phyloP scores from a whole-genome alignment of 2,113 vertebrate genomes.

The Sander vitreus region DNA sequence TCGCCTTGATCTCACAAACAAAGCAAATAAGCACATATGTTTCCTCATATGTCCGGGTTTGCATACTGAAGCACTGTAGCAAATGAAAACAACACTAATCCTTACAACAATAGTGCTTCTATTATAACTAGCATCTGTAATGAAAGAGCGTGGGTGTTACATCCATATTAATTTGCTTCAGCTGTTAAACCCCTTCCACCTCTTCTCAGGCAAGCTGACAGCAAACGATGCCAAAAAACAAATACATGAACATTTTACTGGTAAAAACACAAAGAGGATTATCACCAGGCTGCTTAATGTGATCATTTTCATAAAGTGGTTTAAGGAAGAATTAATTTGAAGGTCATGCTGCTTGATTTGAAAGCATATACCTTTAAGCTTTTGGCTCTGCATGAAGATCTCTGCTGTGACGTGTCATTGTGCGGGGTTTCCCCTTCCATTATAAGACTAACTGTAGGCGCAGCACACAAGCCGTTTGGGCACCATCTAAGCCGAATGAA shows the following conservation, averaged over 20 bases:
- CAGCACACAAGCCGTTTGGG: too few species aligned
- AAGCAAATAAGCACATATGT: too few species aligned
- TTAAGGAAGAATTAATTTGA: slow-evolving; percentile 37
- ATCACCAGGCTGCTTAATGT: background rate
- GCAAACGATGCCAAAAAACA: background rate
- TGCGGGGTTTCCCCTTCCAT: too few species aligned
- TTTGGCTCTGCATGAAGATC: slow-evolving; percentile 3
- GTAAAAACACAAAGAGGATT: slow-evolving; percentile 17
- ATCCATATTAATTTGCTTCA: slow-evolving; percentile 16
- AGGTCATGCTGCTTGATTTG: slow-evolving; percentile 11
- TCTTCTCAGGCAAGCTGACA: slow-evolving; percentile 6
- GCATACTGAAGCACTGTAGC: background rate
- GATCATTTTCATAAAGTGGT: slow-evolving; percentile 12
- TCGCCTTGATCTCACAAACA: too few species aligned
- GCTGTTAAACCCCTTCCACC: slow-evolving; percentile 6
- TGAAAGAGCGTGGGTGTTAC: background rate
- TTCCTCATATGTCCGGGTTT: background rate
- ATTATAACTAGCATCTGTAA: background rate
- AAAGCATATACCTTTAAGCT: slow-evolving; percentile 30
- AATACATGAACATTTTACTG: background rate
- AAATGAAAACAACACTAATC: background rate
- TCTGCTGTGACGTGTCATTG: background rate
- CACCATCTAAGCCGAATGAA: too few species aligned
- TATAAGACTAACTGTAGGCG: too few species aligned
- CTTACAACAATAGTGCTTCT: background rate